These are phyloP conservation scores for Cisticola juncidis DNA, from an alignment of 2,113 vertebrate species.

Conservation along the genomic window DNA sequence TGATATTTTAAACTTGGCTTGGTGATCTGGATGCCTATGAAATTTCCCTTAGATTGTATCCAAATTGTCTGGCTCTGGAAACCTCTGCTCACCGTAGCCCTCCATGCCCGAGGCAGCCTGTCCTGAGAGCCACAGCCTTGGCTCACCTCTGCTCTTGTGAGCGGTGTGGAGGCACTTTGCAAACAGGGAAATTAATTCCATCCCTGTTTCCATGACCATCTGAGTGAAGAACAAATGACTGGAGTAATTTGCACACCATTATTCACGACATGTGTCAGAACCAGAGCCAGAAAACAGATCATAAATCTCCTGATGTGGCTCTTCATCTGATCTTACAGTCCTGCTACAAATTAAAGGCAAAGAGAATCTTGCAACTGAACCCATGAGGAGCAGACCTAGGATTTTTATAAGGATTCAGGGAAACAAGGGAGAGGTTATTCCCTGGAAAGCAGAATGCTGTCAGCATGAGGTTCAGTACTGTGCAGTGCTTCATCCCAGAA, in stretches of 20 bases:
- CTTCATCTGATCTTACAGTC: neutral
- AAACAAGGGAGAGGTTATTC: neutral
- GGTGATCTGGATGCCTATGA: neutral
- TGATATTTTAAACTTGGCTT: neutral
- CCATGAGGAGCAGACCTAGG: neutral
- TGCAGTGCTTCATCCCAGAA: neutral
- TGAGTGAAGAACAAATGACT: neutral
- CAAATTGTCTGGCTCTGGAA: neutral
- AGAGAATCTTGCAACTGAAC: neutral
- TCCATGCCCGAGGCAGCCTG: neutral
- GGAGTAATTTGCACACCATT: neutral
- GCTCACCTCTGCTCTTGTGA: neutral
- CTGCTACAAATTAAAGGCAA: neutral
- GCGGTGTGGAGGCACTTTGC: neutral
- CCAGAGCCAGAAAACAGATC: neutral
- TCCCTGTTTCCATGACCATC: neutral
- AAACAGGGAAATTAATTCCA: conserved; percentile 9
- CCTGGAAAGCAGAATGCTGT: neutral
- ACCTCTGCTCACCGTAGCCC: fast-evolving
- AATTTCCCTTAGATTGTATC: neutral
- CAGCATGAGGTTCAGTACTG: neutral
- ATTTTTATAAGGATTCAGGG: neutral
- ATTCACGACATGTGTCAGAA: neutral
- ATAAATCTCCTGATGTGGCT: neutral
- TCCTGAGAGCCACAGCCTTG: neutral